These are phyloP conservation scores for Corythornis madagascariensis DNA, from an alignment of 2,113 vertebrate genomes.

Conservation along the genomic window DNA sequence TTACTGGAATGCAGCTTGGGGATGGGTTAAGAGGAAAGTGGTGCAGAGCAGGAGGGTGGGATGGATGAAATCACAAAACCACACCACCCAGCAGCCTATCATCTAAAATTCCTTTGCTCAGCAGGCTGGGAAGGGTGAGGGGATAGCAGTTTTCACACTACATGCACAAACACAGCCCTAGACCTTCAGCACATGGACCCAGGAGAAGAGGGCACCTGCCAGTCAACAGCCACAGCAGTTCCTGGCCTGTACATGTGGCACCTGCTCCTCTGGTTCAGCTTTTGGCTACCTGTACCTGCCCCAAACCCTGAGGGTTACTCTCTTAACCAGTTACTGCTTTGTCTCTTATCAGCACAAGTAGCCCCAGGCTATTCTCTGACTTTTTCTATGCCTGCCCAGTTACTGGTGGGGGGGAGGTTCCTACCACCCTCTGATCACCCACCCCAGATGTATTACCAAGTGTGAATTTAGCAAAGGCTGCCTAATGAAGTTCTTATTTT, in stretches of 20 bases:
- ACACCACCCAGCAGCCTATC: rapidly evolving
- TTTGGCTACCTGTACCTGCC: not conserved
- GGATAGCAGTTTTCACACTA: not conserved
- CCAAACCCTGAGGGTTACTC: not conserved
- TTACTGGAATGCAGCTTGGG: not conserved
- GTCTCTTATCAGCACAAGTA: not conserved
- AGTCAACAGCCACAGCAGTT: rapidly evolving
- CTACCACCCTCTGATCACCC: rapidly evolving
- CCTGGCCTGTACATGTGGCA: not conserved
- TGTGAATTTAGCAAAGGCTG: not conserved
- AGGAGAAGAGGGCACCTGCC: not conserved
- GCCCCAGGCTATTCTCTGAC: not conserved
- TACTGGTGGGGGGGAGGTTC: not conserved
- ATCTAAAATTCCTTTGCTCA: not conserved
- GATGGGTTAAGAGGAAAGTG: not conserved
- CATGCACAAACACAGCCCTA: not conserved
- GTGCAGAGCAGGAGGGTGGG: not conserved
- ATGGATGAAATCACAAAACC: not conserved
- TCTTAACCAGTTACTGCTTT: not conserved
- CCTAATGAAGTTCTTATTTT: not conserved
- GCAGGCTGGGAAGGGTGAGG: not conserved
- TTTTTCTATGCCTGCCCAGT: not conserved
- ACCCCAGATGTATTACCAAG: not conserved
- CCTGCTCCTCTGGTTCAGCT: not conserved
- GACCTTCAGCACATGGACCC: not conserved